These are phyloP conservation scores for Coptotermes formosanus DNA, from an alignment of 1,140 invertebrate species.

Conservation along the genomic window DNA sequence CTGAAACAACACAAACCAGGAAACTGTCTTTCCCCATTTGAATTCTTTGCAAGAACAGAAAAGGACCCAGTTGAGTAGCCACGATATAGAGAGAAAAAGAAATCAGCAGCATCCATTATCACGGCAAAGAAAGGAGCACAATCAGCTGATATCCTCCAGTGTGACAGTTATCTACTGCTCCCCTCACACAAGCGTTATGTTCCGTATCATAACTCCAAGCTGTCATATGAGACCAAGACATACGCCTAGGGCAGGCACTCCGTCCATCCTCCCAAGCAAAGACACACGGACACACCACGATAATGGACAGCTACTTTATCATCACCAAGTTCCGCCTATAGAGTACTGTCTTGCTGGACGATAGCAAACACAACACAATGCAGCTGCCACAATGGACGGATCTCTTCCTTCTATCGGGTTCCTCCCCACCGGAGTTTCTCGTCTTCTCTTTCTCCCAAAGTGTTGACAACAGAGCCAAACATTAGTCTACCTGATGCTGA, in stretches of 20 bases:
- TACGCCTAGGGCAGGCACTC: background rate
- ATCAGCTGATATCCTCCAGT: conserved; percentile 15
- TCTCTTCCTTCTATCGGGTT: conserved; percentile 11
- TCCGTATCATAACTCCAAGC: conserved; percentile 17
- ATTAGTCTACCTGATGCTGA: conserved; percentile 15
- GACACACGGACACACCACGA: background rate
- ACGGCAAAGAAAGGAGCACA: background rate
- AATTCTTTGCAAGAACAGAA: background rate
- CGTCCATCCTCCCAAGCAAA: background rate
- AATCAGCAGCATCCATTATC: background rate
- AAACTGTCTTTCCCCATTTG: background rate
- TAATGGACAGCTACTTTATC: conserved; percentile 18
- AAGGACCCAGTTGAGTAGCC: background rate
- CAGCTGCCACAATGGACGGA: background rate
- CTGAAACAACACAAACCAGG: background rate
- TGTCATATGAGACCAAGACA: conserved; percentile 7
- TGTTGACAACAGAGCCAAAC: conserved; percentile 15
- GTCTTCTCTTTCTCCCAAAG: background rate
- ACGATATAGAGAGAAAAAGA: background rate
- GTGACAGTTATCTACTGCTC: background rate
- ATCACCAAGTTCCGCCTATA: background rate
- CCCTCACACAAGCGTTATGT: background rate
- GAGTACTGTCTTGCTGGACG: background rate
- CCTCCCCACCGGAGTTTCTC: background rate
- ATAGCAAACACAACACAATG: conserved; percentile 1